Percentiles rank a stretch among this genome's conserved stretches.
Evolutionary conservation across 2,888 invertebrate genomes (phyloP).

Genomic region (Drosophila colorata): DNA sequence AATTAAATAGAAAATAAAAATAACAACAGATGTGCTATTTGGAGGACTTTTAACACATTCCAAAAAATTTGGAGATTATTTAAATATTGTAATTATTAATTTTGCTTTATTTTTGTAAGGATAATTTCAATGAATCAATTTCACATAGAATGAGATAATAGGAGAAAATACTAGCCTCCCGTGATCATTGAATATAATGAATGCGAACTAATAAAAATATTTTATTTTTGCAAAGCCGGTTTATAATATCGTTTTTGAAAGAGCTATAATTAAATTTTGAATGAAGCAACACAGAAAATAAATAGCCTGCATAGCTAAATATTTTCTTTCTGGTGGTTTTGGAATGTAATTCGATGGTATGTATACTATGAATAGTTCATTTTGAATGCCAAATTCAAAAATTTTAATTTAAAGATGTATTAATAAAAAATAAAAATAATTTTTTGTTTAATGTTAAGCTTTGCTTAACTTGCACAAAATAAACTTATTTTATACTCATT

Average conservation of each 20-base stretch:
- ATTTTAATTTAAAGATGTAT: no score
- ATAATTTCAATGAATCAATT: no score
- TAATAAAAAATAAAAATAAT: no score
- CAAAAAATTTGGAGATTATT: no score
- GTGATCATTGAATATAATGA: not conserved
- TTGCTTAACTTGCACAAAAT: no score
- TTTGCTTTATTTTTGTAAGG: no score
- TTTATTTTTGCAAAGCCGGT: not conserved
- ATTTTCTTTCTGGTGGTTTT: no score
- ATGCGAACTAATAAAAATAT: not conserved
- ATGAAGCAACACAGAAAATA: not conserved
- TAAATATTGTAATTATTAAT: no score
- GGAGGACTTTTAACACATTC: no score
- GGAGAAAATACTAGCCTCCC: not conserved
- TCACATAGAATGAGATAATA: not conserved
- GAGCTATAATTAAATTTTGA: not conserved
- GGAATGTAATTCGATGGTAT: no score
- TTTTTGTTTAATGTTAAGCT: no score
- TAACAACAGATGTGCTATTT: not conserved
- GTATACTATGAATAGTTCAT: not conserved
- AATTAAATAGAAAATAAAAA: not conserved
- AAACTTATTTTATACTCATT: not conserved
- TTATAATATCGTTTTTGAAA: not conserved
- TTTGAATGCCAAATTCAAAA: not conserved
- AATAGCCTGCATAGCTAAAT: not conserved